Conservation (phyloP, 2,888 invertebrate species). For the Athalia rosae region DNA sequence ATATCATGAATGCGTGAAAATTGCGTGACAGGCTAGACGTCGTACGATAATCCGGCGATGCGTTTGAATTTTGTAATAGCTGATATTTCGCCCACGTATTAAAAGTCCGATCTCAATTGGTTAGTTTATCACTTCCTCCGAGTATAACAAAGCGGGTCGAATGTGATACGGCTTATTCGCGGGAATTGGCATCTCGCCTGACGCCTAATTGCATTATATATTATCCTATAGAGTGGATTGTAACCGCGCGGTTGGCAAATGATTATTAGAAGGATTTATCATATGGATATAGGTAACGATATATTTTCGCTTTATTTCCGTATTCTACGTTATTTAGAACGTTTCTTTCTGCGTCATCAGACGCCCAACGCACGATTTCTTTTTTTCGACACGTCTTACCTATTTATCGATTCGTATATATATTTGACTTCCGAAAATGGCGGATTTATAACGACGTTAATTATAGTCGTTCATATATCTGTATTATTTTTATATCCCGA, state of each 20-base stretch:
- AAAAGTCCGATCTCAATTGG: constrained; percentile 53
- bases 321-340: neutral
- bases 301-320: too few relatives aligned
- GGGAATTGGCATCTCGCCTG: constrained; percentile 28
- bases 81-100: constrained; percentile 38
- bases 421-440: too few relatives aligned
- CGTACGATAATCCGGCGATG: neutral
- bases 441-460: neutral
- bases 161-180: constrained; percentile 43
- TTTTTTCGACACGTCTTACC: too few relatives aligned
- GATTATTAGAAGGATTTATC: too few relatives aligned
- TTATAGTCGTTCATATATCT: neutral
- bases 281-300: too few relatives aligned
- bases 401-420: too few relatives aligned
- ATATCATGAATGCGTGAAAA: too few relatives aligned
- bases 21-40: too few relatives aligned
- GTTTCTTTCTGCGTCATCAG: neutral
- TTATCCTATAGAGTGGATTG: neutral
- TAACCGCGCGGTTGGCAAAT: too few relatives aligned
- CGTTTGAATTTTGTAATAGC: constrained; percentile 34
- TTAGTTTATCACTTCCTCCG: constrained; percentile 61
- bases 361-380: constrained; percentile 17
- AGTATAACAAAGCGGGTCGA: constrained; percentile 56
- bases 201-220: too few relatives aligned
- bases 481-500: neutral